Percentiles rank a stretch among this genome's conserved stretches.
Conservation (phyloP, 2,888 invertebrate genomes). For the Melikaiella ostensackeni region DNA sequence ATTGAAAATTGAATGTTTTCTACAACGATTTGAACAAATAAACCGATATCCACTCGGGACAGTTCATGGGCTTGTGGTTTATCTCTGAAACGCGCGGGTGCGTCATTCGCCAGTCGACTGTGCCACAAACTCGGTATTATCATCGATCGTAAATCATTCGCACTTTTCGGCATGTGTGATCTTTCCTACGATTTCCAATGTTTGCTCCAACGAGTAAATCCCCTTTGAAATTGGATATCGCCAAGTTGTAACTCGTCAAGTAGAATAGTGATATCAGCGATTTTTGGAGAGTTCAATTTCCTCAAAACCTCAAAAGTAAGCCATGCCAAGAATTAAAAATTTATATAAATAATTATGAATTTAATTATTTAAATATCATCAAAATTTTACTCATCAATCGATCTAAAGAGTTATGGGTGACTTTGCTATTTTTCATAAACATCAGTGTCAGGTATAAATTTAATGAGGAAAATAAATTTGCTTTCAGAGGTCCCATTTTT, state of each 20-base stretch:
- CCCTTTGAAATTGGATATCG: neutral
- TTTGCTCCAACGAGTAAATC: constrained; percentile 1
- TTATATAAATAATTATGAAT: too few relatives aligned
- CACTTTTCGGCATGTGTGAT: neutral
- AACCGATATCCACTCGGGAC: neutral
- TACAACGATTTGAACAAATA: neutral
- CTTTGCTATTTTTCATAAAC: too few relatives aligned
- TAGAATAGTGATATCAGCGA: neutral
- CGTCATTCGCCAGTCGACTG: constrained; percentile 36
- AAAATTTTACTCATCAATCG: neutral
- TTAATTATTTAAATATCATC: neutral
- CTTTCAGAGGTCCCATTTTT: too few relatives aligned
- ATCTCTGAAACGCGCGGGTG: constrained; percentile 29
- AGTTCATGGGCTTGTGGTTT: constrained; percentile 3
- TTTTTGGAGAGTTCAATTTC: neutral
- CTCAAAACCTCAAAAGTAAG: neutral
- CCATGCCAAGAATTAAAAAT: neutral
- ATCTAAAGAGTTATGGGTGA: too few relatives aligned
- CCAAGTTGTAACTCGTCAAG: constrained; percentile 18
- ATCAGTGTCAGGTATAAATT: too few relatives aligned
- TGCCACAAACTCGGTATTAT: neutral
- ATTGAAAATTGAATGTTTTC: neutral
- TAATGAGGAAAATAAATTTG: too few relatives aligned
- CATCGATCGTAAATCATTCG: constrained; percentile 6
- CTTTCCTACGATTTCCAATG: constrained; percentile 12